phyloP scores from a whole-genome alignment of 1,140 invertebrate species.

The Lasioglossum albipes region DNA sequence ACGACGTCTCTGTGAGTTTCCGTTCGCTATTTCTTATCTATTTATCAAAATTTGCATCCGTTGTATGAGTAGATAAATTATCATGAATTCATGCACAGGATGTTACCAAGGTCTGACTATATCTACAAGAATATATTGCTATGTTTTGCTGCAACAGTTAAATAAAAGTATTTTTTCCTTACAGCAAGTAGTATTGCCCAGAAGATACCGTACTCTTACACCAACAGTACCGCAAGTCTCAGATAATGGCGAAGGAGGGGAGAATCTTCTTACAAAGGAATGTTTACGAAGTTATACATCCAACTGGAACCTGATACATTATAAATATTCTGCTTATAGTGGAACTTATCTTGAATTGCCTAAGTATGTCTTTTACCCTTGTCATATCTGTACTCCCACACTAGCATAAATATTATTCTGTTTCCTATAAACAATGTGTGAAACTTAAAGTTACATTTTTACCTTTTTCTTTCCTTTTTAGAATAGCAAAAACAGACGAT shows the following conservation, averaged over 20 bases:
- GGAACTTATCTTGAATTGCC: slow-evolving; percentile 92
- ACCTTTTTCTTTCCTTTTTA: slow-evolving; percentile 67
- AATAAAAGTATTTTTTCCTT: background rate
- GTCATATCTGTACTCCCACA: background rate
- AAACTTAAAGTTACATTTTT: background rate
- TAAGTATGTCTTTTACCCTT: slow-evolving; percentile 81
- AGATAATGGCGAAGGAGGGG: slow-evolving; percentile 74
- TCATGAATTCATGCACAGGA: slow-evolving; percentile 15
- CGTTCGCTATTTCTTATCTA: slow-evolving; percentile 40
- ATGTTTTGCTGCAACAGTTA: background rate
- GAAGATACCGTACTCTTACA: slow-evolving; percentile 87
- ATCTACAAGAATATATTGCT: background rate
- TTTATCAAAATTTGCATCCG: slow-evolving; percentile 37
- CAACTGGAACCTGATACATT: slow-evolving; percentile 93
- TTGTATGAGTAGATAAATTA: slow-evolving; percentile 52
- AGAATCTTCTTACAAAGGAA: slow-evolving; percentile 90
- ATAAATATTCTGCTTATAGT: slow-evolving; percentile 92
- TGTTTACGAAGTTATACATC: slow-evolving; percentile 92
- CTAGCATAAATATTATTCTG: background rate
- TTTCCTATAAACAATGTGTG: background rate
- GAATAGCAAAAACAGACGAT: slow-evolving; percentile 82
- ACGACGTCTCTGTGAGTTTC: slow-evolving; percentile 93
- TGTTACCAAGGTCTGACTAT: background rate
- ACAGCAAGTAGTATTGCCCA: slow-evolving; percentile 89
- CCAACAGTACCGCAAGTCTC: slow-evolving; percentile 83